Conservation (phyloP, 2,888 invertebrate species). For the Acrobasis repandana region DNA sequence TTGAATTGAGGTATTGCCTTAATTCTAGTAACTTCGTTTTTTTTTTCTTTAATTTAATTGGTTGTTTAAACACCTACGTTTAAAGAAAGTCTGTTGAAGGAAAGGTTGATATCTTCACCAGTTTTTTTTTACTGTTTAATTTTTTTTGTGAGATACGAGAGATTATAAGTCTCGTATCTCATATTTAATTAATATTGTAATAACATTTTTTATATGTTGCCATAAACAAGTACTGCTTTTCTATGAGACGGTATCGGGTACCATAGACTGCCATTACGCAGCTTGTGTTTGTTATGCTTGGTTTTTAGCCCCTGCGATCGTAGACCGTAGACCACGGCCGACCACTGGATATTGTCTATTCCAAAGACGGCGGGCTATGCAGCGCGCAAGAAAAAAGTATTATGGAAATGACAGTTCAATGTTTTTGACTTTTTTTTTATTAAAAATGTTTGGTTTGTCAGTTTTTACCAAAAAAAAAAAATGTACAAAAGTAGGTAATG, state of each 20-base stretch:
- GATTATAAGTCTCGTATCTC: too few relatives aligned
- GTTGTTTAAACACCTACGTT: too few relatives aligned
- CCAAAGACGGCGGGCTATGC: slow-evolving; percentile 33
- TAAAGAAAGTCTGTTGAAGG: too few relatives aligned
- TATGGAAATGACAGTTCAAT: slow-evolving; percentile 44
- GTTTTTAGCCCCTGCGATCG: slow-evolving; percentile 54
- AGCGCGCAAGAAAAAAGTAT: slow-evolving; percentile 45
- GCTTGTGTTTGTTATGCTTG: slow-evolving; percentile 66
- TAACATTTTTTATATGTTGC: slow-evolving; percentile 19
- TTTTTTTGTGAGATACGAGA: too few relatives aligned
- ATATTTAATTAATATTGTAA: too few relatives aligned
- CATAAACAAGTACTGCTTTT: slow-evolving; percentile 24
- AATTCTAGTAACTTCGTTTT: too few relatives aligned
- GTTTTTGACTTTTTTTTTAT: slow-evolving; percentile 27
- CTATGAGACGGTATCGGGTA: slow-evolving; percentile 18
- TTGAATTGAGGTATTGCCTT: too few relatives aligned
- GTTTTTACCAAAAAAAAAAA: background rate
- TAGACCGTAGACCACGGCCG: slow-evolving; percentile 34
- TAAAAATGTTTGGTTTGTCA: slow-evolving; percentile 37
- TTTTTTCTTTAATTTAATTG: too few relatives aligned
- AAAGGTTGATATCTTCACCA: too few relatives aligned
- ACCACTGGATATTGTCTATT: slow-evolving; percentile 33
- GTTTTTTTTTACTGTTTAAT: too few relatives aligned
- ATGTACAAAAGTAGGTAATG: too few relatives aligned
- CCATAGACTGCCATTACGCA: slow-evolving; percentile 51